Percentiles rank a stretch among this genome's conserved stretches.
phyloP scores from a whole-genome alignment of 2,797 vertebrate genomes.

The Buphagus erythrorhynchus region DNA sequence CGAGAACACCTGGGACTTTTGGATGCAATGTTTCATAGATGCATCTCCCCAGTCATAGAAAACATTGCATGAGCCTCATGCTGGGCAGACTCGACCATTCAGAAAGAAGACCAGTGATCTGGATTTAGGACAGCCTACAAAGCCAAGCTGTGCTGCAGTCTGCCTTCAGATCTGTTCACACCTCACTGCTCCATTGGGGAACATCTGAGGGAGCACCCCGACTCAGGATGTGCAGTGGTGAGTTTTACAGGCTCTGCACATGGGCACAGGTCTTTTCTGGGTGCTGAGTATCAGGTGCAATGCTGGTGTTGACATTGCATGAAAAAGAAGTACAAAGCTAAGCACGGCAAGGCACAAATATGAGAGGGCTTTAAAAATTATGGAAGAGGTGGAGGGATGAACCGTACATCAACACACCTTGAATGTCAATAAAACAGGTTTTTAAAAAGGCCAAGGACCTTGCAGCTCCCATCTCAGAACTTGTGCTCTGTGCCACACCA shows the following conservation, averaged over 20 bases:
- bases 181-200: neutral
- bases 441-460: neutral
- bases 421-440: neutral
- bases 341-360: neutral
- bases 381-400: neutral
- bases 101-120: neutral
- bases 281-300: neutral
- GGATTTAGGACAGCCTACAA: neutral
- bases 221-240: neutral
- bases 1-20: neutral
- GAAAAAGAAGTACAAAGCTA: neutral
- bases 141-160: neutral
- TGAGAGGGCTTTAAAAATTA: neutral
- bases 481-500: neutral
- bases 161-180: neutral
- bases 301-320: neutral
- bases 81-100: neutral
- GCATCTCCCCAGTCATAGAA: neutral
- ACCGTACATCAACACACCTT: neutral
- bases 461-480: neutral
- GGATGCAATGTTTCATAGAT: neutral
- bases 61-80: neutral
- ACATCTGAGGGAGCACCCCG: neutral
- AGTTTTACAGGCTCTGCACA: neutral
- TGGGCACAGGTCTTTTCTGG: neutral